phyloP scores from a whole-genome alignment of 2,797 vertebrate genomes.

The Coracias cyanogaster region DNA sequence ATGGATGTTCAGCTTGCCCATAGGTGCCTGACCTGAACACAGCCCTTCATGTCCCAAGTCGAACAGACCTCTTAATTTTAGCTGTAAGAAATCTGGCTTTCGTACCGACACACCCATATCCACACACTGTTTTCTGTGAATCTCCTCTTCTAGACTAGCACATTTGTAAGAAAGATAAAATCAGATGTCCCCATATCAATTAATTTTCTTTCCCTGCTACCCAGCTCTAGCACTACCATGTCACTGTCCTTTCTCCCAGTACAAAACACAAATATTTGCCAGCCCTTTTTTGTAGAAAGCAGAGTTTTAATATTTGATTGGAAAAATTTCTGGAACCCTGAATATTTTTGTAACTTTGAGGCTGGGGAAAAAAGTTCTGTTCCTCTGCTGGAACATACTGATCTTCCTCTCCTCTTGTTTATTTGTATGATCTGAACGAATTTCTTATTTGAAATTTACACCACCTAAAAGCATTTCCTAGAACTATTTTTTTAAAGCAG shows the following conservation, averaged over 20 bases:
- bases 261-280: background rate
- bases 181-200: background rate
- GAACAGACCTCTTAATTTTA: background rate
- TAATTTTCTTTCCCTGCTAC: background rate
- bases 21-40: background rate
- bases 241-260: background rate
- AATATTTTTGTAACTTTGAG: constrained; percentile 56
- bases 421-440: constrained; percentile 70
- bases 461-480: constrained; percentile 65
- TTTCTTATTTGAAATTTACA: constrained; percentile 71
- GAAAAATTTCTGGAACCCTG: constrained; percentile 54
- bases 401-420: constrained; percentile 68
- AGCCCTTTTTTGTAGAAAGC: background rate
- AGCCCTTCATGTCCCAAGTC: background rate
- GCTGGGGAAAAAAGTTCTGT: constrained; percentile 29
- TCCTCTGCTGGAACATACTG: constrained; percentile 47
- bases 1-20: background rate
- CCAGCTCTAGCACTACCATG: background rate
- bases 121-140: background rate
- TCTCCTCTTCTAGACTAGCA: rapidly evolving
- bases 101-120: rapidly evolving
- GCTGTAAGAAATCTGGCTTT: background rate
- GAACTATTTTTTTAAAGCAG: constrained; percentile 14
- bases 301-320: constrained; percentile 53
- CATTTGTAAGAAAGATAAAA: background rate